phyloP scores from a whole-genome alignment of 1,140 invertebrate species.

The Drosophila pandora region DNA sequence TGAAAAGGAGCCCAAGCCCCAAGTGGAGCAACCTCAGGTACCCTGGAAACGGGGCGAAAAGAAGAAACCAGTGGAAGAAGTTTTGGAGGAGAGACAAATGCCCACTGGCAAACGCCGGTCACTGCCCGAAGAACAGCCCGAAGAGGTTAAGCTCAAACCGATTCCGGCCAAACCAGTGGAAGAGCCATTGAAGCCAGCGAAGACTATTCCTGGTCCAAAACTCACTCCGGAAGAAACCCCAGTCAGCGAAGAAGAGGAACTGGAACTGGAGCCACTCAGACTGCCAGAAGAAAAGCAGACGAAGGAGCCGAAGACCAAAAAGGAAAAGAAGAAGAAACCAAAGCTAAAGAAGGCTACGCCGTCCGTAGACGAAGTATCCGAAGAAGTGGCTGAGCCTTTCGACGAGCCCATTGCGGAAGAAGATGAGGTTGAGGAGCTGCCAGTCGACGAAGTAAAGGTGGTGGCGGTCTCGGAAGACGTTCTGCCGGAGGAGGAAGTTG shows the following conservation, averaged over 20 bases:
- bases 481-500: slow-evolving; percentile 68
- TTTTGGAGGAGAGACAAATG: slow-evolving; percentile 83
- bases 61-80: slow-evolving; percentile 80
- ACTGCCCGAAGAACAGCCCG: slow-evolving; percentile 83
- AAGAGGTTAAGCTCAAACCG: slow-evolving; percentile 85
- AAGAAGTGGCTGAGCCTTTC: slow-evolving; percentile 75
- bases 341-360: slow-evolving; percentile 76
- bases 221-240: slow-evolving; percentile 67
- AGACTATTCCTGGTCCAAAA: slow-evolving; percentile 74
- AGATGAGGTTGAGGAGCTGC: slow-evolving; percentile 78
- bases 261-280: slow-evolving; percentile 64
- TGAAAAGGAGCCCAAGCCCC: slow-evolving; percentile 77
- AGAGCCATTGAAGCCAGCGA: slow-evolving; percentile 57
- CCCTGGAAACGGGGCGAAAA: slow-evolving; percentile 80
- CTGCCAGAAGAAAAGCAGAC: slow-evolving; percentile 57
- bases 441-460: slow-evolving; percentile 72
- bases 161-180: slow-evolving; percentile 82
- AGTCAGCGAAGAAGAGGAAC: slow-evolving; percentile 62
- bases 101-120: slow-evolving; percentile 83
- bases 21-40: slow-evolving; percentile 76
- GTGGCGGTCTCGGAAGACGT: slow-evolving; percentile 76
- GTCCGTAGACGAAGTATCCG: slow-evolving; percentile 75
- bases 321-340: slow-evolving; percentile 80
- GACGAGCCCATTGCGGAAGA: slow-evolving; percentile 83
- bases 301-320: slow-evolving; percentile 69